These are phyloP conservation scores for Auanema sp. DNA, from an alignment of 2,888 invertebrate genomes.

Conservation along the genomic window DNA sequence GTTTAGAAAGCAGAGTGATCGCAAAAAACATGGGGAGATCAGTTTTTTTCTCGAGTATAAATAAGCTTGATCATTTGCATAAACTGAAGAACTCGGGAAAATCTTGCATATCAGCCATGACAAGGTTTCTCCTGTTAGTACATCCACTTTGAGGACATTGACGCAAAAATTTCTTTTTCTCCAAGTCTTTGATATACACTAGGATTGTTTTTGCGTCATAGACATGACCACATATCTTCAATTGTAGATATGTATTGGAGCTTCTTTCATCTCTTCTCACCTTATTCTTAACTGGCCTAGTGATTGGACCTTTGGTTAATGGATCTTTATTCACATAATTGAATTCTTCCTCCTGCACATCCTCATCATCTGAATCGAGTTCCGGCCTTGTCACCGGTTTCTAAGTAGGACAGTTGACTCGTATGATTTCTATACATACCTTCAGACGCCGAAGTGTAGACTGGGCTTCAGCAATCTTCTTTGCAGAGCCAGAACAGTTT, in stretches of 20 bases:
- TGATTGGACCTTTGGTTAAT: constrained; percentile 40
- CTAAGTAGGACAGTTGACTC: too few species aligned
- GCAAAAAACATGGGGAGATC: background rate
- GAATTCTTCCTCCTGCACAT: background rate
- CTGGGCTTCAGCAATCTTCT: too few species aligned
- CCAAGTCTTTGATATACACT: background rate
- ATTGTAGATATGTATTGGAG: background rate
- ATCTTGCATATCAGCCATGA: background rate
- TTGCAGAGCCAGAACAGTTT: too few species aligned
- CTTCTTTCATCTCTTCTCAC: constrained; percentile 11
- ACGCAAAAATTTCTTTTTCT: background rate
- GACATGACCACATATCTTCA: constrained; percentile 3
- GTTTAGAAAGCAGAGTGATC: background rate
- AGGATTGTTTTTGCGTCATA: background rate
- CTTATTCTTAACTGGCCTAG: constrained; percentile 37
- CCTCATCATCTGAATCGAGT: background rate
- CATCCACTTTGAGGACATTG: constrained; percentile 1
- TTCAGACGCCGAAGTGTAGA: too few species aligned
- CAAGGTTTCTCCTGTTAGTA: background rate
- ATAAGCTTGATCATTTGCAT: background rate
- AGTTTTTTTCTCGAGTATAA: background rate
- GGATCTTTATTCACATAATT: constrained; percentile 37
- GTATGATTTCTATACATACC: too few species aligned
- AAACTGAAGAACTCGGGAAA: constrained; percentile 1
- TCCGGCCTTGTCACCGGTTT: background rate